Evolutionary conservation across 1,140 invertebrate genomes (phyloP).

Genomic region (Apis florea): DNA sequence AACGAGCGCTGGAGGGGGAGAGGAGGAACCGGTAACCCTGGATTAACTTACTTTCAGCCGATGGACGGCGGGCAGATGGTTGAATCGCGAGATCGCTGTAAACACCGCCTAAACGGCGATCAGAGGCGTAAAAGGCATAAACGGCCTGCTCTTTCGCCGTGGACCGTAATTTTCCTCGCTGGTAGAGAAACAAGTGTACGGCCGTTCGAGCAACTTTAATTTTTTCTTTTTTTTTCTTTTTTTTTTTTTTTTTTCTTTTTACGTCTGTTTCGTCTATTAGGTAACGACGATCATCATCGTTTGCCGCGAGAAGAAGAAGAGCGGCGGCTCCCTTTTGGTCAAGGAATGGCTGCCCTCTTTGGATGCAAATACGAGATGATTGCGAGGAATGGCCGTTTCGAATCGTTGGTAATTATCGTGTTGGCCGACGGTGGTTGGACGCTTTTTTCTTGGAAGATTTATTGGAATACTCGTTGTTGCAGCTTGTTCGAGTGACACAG

Average conservation of each 20-base stretch:
- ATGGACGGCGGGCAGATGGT: not conserved
- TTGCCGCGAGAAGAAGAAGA: not conserved
- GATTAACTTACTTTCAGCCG: conserved; percentile 37
- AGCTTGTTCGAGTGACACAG: no score
- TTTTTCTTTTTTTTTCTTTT: no score
- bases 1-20: not conserved
- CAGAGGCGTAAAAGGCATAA: conserved; percentile 50
- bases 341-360: not conserved
- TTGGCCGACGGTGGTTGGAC: no score
- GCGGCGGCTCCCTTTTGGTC: no score
- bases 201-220: conserved; percentile 22
- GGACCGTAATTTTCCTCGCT: conserved; percentile 55
- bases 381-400: not conserved
- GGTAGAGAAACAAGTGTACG: not conserved
- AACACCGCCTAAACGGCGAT: conserved; percentile 56
- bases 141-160: conserved; percentile 30
- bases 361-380: not conserved
- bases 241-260: conserved; percentile 50
- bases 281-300: conserved; percentile 10
- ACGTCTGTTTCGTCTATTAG: conserved; percentile 39
- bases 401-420: conserved; percentile 26
- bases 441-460: no score
- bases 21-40: conserved; percentile 31
- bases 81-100: conserved; percentile 45
- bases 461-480: no score